Percentiles rank a stretch among this genome's conserved stretches.
Conservation (phyloP, 2,888 invertebrate species). For the Phengaris alcon region DNA sequence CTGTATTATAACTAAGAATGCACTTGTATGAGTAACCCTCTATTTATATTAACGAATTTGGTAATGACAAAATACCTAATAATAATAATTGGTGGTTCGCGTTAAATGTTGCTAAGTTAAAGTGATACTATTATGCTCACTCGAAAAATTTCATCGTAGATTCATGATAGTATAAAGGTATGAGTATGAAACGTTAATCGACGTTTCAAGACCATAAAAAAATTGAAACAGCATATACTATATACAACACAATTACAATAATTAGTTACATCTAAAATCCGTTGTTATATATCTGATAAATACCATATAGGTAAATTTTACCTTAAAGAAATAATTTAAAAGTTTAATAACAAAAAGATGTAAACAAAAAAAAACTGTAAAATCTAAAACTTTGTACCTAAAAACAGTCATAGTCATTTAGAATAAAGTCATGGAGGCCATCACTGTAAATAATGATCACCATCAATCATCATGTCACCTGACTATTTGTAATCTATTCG, state of each 20-base stretch:
- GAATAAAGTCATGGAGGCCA: conserved; percentile 43
- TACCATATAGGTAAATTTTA: background rate
- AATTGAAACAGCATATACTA: background rate
- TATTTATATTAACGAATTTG: conserved; percentile 66
- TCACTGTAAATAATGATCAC: conserved; percentile 59
- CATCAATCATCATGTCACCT: conserved; percentile 37
- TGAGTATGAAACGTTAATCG: background rate
- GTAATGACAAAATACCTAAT: conserved; percentile 48
- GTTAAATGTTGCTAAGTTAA: conserved; percentile 49
- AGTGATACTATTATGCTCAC: conserved; percentile 56
- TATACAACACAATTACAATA: no score
- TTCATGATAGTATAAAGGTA: background rate
- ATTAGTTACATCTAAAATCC: background rate
- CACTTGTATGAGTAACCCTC: conserved; percentile 55
- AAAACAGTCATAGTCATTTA: conserved; percentile 27
- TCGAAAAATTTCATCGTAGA: conserved; percentile 38
- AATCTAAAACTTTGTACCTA: background rate
- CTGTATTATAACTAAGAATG: conserved; percentile 61
- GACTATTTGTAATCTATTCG: conserved; percentile 22
- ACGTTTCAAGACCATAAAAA: background rate
- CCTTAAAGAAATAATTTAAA: background rate
- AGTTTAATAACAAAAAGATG: background rate
- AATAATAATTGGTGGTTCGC: conserved; percentile 52
- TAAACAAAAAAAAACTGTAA: conserved; percentile 8
- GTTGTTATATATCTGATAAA: background rate